Evolutionary conservation across 2,797 vertebrate species (phyloP).

Genomic region (Fundulus diaphanus): DNA sequence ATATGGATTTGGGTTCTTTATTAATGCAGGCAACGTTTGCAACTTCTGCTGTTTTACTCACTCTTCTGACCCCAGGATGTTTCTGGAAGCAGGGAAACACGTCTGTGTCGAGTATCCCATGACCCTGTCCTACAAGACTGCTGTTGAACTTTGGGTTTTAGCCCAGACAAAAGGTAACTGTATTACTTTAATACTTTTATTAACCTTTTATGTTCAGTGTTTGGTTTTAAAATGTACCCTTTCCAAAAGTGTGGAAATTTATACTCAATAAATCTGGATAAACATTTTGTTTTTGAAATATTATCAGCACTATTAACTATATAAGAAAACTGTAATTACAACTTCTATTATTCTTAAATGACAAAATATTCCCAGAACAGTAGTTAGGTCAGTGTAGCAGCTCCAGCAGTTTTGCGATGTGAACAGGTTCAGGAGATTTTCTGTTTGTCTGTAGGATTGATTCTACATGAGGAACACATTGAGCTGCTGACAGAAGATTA

Average conservation of each 20-base stretch:
- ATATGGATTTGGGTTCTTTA: neutral
- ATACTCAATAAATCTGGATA: no score
- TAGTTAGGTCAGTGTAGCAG: no score
- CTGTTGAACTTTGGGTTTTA: constrained; percentile 85
- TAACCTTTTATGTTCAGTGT: neutral
- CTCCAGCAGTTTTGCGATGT: neutral
- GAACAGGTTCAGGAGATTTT: neutral
- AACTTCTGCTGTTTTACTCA: constrained; percentile 1
- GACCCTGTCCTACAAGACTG: constrained; percentile 80
- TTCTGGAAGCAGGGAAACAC: constrained; percentile 91
- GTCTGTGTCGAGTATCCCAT: constrained; percentile 96
- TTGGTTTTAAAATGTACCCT: neutral
- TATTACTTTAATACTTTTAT: neutral
- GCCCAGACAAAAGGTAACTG: constrained; percentile 87
- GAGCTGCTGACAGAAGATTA: constrained; percentile 91
- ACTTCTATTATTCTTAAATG: neutral
- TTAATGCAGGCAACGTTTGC: neutral
- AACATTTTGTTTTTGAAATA: neutral
- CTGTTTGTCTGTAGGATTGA: constrained; percentile 72
- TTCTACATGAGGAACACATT: constrained; percentile 94
- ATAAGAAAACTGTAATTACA: neutral
- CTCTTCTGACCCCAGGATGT: constrained; percentile 75
- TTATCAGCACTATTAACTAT: neutral
- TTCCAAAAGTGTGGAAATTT: neutral
- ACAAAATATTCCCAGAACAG: neutral